Evolutionary conservation across 1,140 invertebrate species (phyloP), one percentile per base, ranked within the genome.

Genomic region (Aporrectodea caliginosa): DNA sequence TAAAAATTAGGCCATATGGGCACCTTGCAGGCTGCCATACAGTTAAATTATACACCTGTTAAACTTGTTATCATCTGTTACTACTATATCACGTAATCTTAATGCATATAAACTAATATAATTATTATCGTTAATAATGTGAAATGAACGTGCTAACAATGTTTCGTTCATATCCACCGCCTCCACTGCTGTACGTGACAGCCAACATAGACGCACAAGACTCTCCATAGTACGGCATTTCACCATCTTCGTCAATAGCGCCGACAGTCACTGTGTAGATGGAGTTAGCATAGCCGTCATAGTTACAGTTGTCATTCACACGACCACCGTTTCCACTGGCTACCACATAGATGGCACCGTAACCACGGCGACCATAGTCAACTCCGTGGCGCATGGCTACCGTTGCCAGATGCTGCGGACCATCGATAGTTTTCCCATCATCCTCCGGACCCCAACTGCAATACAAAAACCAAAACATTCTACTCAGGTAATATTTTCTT

Each of bases 191-290:
- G 79, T 87, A 89, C 0, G 89, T 88, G 0, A 89, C 88, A n/a
- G 88, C 89, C 35, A 90, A 78, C 86, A 89, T 89, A 30, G 88
- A 85, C 2, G 89, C 87, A 84, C 89, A 90, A 77, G 88, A 85
- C 81, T 90, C 89, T 30, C 87, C 86, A 84, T 89, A 90, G 80
- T 83, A 87, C 1, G 89, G 89, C 86, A 88, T 88, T 2, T 83
- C 77, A n/a, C 88, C 88, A 14, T 80, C 79, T 71, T 88, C 86
- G 85, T 89, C 87, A 31, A 90, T 87, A 2, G 89, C 88, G 32
- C 87, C 87, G 74, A 89, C 86, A n/a, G 88, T 89, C 14, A 89
- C 83, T 31, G 88, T 88, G 79, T 87, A 89, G 27, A 88, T 83
- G 6, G 87, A 88, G 79, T 88, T 88, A 1, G 87, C 87, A 83